These are phyloP conservation scores for Yponomeuta cagnagella DNA, from an alignment of 2,888 invertebrate species.

Conservation along the genomic window DNA sequence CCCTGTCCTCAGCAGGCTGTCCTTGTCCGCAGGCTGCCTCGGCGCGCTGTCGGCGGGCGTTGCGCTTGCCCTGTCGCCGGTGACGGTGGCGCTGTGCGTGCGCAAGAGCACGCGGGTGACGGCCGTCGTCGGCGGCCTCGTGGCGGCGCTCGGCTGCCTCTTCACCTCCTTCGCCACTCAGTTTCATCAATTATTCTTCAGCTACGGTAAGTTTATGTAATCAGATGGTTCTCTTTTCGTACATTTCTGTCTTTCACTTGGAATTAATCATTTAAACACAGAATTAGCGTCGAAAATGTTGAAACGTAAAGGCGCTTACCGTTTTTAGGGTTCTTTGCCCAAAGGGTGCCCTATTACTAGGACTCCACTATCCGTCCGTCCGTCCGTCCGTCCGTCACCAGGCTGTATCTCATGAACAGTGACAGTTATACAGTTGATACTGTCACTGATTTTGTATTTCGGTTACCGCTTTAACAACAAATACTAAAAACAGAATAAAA, in stretches of 20 bases:
- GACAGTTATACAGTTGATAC: too few species aligned
- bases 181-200: slow-evolving; percentile 92
- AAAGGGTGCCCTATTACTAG: too few species aligned
- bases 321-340: too few species aligned
- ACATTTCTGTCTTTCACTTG: neutral
- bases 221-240: neutral
- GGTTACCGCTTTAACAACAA: too few species aligned
- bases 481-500: too few species aligned
- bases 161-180: slow-evolving; percentile 93
- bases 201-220: slow-evolving; percentile 72
- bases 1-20: neutral
- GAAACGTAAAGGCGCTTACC: too few species aligned
- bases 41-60: slow-evolving; percentile 87
- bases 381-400: too few species aligned
- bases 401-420: too few species aligned
- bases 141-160: slow-evolving; percentile 89
- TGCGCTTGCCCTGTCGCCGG: slow-evolving; percentile 86
- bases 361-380: too few species aligned
- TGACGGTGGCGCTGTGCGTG: slow-evolving; percentile 89
- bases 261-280: too few species aligned
- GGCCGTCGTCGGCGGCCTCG: slow-evolving; percentile 90
- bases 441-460: too few species aligned
- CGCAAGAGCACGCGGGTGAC: slow-evolving; percentile 91
- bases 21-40: slow-evolving; percentile 83
- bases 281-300: too few species aligned